These are phyloP conservation scores for Ichneumon xanthorius DNA, from an alignment of 2,888 invertebrate genomes.

Conservation along the genomic window DNA sequence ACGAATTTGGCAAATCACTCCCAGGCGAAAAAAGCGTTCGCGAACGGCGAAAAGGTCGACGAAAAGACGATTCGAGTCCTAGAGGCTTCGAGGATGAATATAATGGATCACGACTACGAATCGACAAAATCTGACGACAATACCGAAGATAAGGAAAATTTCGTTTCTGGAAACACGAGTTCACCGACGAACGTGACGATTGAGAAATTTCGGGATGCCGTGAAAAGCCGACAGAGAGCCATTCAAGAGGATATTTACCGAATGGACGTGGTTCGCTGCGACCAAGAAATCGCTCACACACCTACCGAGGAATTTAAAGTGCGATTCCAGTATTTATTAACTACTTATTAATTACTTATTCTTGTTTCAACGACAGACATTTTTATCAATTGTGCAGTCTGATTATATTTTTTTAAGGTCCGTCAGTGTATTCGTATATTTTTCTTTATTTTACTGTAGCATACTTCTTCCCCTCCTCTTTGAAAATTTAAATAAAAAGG, in stretches of 20 bases:
- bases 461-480: too few species aligned
- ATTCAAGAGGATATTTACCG: constrained; percentile 74
- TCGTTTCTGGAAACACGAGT: background rate
- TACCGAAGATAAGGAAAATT: constrained; percentile 10
- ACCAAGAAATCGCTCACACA: constrained; percentile 57
- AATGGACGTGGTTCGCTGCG: constrained; percentile 74
- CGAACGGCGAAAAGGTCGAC: background rate
- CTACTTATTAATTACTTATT: background rate
- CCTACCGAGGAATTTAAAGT: constrained; percentile 23
- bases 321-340: background rate
- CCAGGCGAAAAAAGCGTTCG: background rate
- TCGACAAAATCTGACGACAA: constrained; percentile 11
- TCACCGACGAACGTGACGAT: constrained; percentile 23
- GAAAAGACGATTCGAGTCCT: background rate
- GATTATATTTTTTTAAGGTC: too few species aligned
- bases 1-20: background rate
- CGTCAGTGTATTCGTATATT: too few species aligned
- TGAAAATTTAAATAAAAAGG: too few species aligned
- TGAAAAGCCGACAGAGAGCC: constrained; percentile 69
- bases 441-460: too few species aligned
- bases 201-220: constrained; percentile 56
- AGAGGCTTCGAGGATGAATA: background rate
- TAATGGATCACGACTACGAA: constrained; percentile 39
- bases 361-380: background rate
- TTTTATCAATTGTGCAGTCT: too few species aligned